A percentile compares a stretch with the other conserved stretches of the same genome.
Conservation (phyloP, 2,888 invertebrate species). For the Athalia rosae region DNA sequence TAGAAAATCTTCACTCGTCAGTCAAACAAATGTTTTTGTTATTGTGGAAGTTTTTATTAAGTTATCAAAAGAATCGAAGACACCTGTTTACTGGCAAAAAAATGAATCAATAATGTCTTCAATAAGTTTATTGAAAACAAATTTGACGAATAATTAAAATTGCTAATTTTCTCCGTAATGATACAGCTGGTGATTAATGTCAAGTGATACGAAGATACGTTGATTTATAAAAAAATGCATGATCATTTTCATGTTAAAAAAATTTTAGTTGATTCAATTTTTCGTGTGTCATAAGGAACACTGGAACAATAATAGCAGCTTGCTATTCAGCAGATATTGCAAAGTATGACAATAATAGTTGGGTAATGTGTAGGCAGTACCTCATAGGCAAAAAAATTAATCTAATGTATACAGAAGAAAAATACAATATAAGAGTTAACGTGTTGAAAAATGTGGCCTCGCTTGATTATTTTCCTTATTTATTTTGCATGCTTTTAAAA, state of each 20-base stretch:
- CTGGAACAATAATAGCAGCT: not conserved
- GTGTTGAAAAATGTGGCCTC: conserved; percentile 51
- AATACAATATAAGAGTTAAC: conserved; percentile 58
- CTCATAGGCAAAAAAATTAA: conserved; percentile 48
- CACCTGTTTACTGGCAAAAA: not conserved
- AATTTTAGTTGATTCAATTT: not conserved
- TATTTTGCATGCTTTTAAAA: conserved; percentile 51
- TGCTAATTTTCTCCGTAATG: not conserved
- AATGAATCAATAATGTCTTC: not conserved
- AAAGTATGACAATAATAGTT: conserved; percentile 52
- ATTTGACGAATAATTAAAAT: not conserved
- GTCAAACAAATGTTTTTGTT: not conserved
- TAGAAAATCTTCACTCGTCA: not conserved
- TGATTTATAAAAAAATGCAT: too few relatives aligned
- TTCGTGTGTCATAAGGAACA: not conserved
- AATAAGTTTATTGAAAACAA: not conserved
- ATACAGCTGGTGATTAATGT: not conserved
- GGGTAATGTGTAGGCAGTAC: conserved; percentile 48
- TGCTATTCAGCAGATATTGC: conserved; percentile 44
- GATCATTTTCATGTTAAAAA: not conserved
- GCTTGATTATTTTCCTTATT: conserved; percentile 48
- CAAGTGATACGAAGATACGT: too few relatives aligned
- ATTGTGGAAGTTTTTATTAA: not conserved
- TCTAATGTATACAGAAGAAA: conserved; percentile 53
- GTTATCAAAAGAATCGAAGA: not conserved